These are phyloP conservation scores for Agonopterix heracliana DNA, from an alignment of 2,888 invertebrate species.

Conservation along the genomic window DNA sequence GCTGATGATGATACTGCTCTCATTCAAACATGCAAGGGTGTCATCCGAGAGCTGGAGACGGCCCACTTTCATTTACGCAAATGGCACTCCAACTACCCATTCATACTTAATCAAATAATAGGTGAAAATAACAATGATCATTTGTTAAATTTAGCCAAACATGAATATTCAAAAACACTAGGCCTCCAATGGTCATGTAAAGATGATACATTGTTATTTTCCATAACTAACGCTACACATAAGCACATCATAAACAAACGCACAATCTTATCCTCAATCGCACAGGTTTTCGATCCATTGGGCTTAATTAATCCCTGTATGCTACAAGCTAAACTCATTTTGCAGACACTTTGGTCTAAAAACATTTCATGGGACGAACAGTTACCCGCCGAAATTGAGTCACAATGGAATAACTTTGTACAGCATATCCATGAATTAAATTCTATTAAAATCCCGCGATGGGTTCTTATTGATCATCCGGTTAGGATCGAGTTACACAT, in stretches of 20 bases:
- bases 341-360: conserved; percentile 14
- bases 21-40: not conserved
- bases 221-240: too few relatives aligned
- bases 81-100: not conserved
- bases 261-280: conserved; percentile 1
- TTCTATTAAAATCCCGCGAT: not conserved
- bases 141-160: not conserved
- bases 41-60: not conserved
- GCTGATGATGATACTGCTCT: not conserved
- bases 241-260: conserved; percentile 3
- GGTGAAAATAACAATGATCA: not conserved
- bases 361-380: conserved; percentile 11
- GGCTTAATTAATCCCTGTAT: conserved; percentile 11
- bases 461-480: not conserved
- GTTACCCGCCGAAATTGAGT: not conserved
- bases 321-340: conserved; percentile 12
- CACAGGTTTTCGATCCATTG: conserved; percentile 8
- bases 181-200: not conserved
- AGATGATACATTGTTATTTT: too few relatives aligned
- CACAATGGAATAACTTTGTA: not conserved
- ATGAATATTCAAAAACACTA: not conserved
- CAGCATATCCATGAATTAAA: not conserved
- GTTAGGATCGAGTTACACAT: not conserved
- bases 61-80: not conserved
- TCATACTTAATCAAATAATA: not conserved